Evolutionary conservation across 1,140 invertebrate genomes (phyloP).

Genomic region (Zeugodacus cucurbitae): DNA sequence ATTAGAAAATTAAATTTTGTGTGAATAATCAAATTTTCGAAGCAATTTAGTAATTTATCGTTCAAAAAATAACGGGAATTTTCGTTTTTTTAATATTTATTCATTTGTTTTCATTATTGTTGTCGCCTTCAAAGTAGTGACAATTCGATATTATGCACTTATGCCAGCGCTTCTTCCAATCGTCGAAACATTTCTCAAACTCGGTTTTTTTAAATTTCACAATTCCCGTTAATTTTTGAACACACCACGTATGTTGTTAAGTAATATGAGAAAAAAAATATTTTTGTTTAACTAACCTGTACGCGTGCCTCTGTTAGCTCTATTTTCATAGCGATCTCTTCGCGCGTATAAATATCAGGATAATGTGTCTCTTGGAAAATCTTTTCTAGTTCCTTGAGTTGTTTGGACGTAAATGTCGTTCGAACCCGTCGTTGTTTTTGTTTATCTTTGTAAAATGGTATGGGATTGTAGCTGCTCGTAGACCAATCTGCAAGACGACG

Average conservation of each 20-base stretch:
- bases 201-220: no score
- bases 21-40: neutral
- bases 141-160: no score
- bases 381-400: slow-evolving; percentile 95
- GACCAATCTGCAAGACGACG: neutral
- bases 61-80: neutral
- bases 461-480: slow-evolving; percentile 4
- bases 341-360: slow-evolving; percentile 98
- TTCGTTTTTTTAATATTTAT: no score
- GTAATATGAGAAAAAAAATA: neutral
- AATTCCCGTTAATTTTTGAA: no score
- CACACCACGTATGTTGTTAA: no score
- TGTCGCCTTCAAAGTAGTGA: no score
- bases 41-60: neutral
- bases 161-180: no score
- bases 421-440: slow-evolving; percentile 92
- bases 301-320: slow-evolving; percentile 98
- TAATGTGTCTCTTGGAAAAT: slow-evolving; percentile 98
- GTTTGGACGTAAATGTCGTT: slow-evolving; percentile 96
- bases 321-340: slow-evolving; percentile 98
- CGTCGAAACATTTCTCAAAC: no score
- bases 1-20: neutral
- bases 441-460: slow-evolving; percentile 43
- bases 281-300: slow-evolving; percentile 80
- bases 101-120: no score